These are phyloP conservation scores for Pelvicachromis taeniatus DNA, from an alignment of 2,113 vertebrate species.

Conservation along the genomic window DNA sequence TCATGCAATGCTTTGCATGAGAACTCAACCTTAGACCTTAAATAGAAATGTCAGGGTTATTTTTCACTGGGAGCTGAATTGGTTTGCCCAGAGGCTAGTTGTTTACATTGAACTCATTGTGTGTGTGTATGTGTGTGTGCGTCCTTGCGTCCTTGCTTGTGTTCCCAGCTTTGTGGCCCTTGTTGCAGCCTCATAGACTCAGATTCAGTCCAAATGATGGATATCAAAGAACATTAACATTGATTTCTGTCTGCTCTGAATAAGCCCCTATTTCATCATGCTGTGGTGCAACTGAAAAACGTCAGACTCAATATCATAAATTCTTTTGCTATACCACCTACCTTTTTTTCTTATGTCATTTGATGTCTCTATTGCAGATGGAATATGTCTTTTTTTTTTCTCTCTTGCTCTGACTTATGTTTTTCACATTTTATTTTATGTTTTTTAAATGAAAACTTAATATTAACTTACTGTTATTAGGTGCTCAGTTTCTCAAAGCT, in stretches of 20 bases:
- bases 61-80: background rate
- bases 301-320: background rate
- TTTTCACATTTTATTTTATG: background rate
- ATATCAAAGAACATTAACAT: slow-evolving; percentile 46
- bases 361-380: background rate
- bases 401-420: background rate
- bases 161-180: background rate
- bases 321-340: background rate
- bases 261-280: slow-evolving; percentile 49
- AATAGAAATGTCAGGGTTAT: background rate
- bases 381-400: background rate
- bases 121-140: background rate
- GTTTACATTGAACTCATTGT: slow-evolving; percentile 1
- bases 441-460: background rate
- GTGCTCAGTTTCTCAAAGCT: background rate
- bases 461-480: background rate
- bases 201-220: slow-evolving; percentile 56
- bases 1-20: background rate
- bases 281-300: background rate
- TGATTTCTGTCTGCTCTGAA: slow-evolving; percentile 53
- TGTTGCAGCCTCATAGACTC: slow-evolving; percentile 3
- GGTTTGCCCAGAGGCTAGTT: background rate
- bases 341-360: background rate
- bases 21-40: background rate
- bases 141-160: background rate